Evolutionary conservation across 1,140 invertebrate species (phyloP), one percentile per base, ranked within the genome.

Genomic region (Euwallacea similis): DNA sequence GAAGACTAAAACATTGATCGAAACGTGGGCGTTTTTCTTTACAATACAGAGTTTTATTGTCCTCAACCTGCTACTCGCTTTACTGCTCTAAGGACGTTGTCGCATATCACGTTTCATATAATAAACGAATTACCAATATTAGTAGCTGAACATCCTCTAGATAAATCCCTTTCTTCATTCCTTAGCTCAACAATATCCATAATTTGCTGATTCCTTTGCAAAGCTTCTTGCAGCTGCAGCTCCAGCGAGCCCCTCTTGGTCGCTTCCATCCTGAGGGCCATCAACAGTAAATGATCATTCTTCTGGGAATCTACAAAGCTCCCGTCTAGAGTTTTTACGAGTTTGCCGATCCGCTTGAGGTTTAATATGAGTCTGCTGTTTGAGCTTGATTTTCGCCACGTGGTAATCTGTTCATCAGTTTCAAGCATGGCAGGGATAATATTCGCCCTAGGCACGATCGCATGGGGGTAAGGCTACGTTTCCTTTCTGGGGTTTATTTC

Each of bases 181-280:
- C 58, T 59, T 47, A 66, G 44, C 54, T 71, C 64, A n/a, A 73
- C 44, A 9, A 67, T 63, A 59, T 68, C 68, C 47, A 69, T 8
- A 62, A 76, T 59, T 46, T 73, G 63, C 43, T 72, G 44, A 44
- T 76, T 76, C 66, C 74, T 73, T 46, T 70, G 66, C 11, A 69
- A 16, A 44, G 66, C 67, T 53, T 76, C 73, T 16, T 72, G 11
- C 7, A 76, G 50, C 58, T 70, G 75, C 15, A 56, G 56, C 42
- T 54, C 59, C 13, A 76, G 33, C 7, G 56, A 60, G 7, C 58
- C 11, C 15, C 53, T 69, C 53, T 73, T 66, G 44, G 63, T 55
- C 50, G 63, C n/a, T 46, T 74, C 65, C 15, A 59, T 58, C 62
- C 71, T 50, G 11, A 72, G n/a, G 21, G 69, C 60, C 56, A 76